Base-by-base conservation (phyloP, 2,113 vertebrate genomes). In the Okapia johnstoni region DNA sequence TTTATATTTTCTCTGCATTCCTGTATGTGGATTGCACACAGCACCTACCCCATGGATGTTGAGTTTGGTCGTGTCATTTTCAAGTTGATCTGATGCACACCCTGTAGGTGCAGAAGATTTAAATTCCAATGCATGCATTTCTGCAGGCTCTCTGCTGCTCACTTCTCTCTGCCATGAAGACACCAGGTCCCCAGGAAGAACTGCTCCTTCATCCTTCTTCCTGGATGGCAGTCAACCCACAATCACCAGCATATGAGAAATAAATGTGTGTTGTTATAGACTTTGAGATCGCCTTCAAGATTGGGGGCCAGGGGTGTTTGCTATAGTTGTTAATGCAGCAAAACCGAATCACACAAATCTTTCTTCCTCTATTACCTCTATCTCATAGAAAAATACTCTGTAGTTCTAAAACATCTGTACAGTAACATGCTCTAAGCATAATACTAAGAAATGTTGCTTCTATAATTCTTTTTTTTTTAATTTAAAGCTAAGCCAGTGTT, bases 11-110 rank as follows among this genome's bases (percentile, higher is more conserved):
- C 23, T 5, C 10, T 40, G 10, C 14, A 2, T 26, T 46, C 5
- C 58, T 55, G 13, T 14, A 40, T 11, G 11, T 33, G 33, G 66
- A 50, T 21, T 19, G n/a, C 30, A 30, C 40, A 40, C 15, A 36
- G 36, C 14, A 17, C 40, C 54, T 36, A 2, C 15, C 15, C 23
- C 0, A 1, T 0, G 1, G 46, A 3, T 14, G 8, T 0, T 30
- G 70, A 52, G 16, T 4, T 61, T 57, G 4, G 28, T 17, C 55
- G 25, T 8, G 21, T 12, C 23, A 26, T 30, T 70, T 50, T 6
- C 21, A 89, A 21, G 21, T 1, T 93, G 21, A 43, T 54, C 33
- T 25, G 3, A 28, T 2, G 19, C 14, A 23, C 3, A 1, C 15
- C 15, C 2, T 6, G 2, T 57, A 14, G 80, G 33, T 12, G 9